Evolutionary conservation across 2,113 vertebrate genomes (phyloP).

Genomic region (Rhinoderma darwinii): DNA sequence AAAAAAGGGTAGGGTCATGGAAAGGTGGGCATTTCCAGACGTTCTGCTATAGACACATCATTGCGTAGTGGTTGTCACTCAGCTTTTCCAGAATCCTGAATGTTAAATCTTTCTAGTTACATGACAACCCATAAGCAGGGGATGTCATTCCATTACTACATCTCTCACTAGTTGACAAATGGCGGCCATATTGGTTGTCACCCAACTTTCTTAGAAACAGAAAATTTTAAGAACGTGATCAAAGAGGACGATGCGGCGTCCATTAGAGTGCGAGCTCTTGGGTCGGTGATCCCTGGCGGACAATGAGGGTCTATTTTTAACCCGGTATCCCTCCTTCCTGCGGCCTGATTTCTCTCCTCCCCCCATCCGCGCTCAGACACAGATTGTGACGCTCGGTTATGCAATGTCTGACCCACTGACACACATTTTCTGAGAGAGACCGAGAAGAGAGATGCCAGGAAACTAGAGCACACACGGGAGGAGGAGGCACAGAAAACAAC

Average conservation of each 20-base stretch:
- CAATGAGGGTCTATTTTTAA: background rate
- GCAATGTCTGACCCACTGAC: conserved; percentile 59
- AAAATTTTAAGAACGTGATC: background rate
- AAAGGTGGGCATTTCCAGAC: too few species aligned
- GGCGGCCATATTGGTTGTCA: background rate
- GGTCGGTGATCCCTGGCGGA: background rate
- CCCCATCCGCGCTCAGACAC: conserved; percentile 39
- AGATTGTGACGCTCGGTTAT: conserved; percentile 55
- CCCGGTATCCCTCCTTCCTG: conserved; percentile 11
- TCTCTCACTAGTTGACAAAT: background rate
- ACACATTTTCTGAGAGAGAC: conserved; percentile 49
- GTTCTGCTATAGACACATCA: too few species aligned
- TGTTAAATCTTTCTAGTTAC: background rate
- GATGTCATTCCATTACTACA: too few species aligned
- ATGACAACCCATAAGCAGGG: too few species aligned
- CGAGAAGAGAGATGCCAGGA: conserved; percentile 22
- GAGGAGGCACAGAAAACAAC: conserved; percentile 30
- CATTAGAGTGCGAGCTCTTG: conserved; percentile 46
- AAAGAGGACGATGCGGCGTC: too few species aligned
- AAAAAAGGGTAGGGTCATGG: too few species aligned
- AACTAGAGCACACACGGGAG: conserved; percentile 32
- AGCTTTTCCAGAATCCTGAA: too few species aligned
- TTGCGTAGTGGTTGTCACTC: too few species aligned
- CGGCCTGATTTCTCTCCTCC: background rate
- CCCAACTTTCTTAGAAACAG: background rate